Base-by-base conservation (phyloP, 1,140 invertebrate species). In the Drosophila sucinea region DNA sequence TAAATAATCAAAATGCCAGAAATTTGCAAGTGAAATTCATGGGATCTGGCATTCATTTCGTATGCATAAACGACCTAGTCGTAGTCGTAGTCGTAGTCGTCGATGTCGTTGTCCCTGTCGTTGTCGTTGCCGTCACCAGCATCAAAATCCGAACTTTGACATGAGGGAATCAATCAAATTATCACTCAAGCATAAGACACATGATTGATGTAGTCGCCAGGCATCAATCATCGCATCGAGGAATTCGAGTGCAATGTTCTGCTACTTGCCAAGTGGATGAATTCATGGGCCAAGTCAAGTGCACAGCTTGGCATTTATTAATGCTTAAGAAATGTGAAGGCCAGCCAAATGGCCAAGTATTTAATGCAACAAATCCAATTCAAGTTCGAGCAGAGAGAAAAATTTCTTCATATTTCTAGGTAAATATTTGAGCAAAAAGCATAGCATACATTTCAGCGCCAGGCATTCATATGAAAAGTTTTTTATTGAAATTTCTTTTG, bases 111-210 rank as follows among this genome's bases (percentile, higher is more conserved):
- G 35, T 35, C 17, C 17, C 17, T 35, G 33, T 2, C 3, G 33
- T 35, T 35, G 33, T 8, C 33, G 1, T 35, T 35, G 33, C 33
- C 33, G 1, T 1, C 7, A 35, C 33, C 10, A 35, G 33, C 7
- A 6, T 10, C 8, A 38, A 38, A 38, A 38, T 38, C 35, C 10
- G 35, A 38, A 3, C 35, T 44, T 25, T 17, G 29, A 17, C 38
- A 23, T 44, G 66, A 51, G 62, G 65, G 69, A 73, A 87, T 87
- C 83, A 79, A 86, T 86, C 80, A 83, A 70, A 79, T 71, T 77
- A 79, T 77, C 79, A 33, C 40, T 65, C 23, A 69, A 60, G 83
- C 65, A 38, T 33, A 67, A 55, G 44, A 25, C 67, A 32, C 29
- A 25, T 83, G 69, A 86, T 87, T 77, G 66, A 87, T 87, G 67